Evolutionary conservation across 2,888 invertebrate species (phyloP).

Genomic region (Nasonia oneida): DNA sequence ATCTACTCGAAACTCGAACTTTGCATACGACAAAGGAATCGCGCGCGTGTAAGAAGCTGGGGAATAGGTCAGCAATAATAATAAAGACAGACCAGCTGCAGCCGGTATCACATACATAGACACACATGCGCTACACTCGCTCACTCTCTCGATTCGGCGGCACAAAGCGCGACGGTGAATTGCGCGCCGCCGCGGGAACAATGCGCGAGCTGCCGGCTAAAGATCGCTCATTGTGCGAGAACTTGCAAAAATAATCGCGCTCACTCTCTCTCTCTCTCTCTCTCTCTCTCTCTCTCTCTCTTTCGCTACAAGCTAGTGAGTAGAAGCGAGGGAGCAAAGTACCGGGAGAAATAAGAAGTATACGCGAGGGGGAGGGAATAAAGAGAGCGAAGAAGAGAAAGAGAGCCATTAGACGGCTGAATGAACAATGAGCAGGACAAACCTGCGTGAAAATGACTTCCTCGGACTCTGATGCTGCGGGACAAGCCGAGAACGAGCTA

Average conservation of each 20-base stretch:
- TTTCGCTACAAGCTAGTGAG: conserved; percentile 1
- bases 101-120: not conserved
- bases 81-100: conserved; percentile 15
- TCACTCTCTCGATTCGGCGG: conserved; percentile 31
- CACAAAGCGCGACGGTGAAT: conserved; percentile 58
- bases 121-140: not conserved
- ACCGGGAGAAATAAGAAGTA: conserved; percentile 26
- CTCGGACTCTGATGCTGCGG: not conserved
- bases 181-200: conserved; percentile 47
- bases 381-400: conserved; percentile 16
- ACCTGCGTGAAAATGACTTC: conserved; percentile 58
- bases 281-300: too few species aligned
- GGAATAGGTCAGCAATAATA: conserved; percentile 56
- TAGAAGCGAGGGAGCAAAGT: not conserved
- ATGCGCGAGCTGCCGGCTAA: conserved; percentile 41
- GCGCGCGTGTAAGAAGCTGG: too few species aligned
- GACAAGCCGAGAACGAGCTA: not conserved
- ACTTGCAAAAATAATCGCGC: conserved; percentile 61
- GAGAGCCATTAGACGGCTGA: conserved; percentile 57
- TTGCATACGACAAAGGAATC: not conserved
- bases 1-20: not conserved
- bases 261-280: not conserved
- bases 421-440: conserved; percentile 59
- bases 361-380: not conserved
- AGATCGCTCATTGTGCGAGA: conserved; percentile 57